Base-by-base conservation (phyloP, 35 echinoderm and acorn worm species). In the Patiria miniata region DNA sequence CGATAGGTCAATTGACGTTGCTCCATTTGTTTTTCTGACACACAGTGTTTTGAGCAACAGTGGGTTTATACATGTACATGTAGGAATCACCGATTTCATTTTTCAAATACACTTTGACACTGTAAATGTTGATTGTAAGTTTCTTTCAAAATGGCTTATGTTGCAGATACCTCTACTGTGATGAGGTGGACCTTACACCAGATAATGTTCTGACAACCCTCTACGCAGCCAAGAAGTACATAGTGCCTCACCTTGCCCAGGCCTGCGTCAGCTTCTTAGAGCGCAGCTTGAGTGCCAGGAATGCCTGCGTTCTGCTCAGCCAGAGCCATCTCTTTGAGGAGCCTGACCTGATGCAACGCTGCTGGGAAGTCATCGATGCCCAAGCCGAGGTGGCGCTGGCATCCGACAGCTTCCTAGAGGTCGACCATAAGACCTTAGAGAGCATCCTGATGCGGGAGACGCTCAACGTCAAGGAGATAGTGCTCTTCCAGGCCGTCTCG, bases 171-270 rank as follows among this genome's bases (percentile, higher is more conserved):
- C 76, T 99, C 61, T 99, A 99, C 77, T 99, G 92, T 87, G 96
- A 99, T 87, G 96, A 99, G 53, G 91, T 94, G 8, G 96, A 99
- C 84, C 47, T 99, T 39, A 94, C 90, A 17, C 89, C 93, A 77
- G 96, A 99, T 79, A 94, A 94, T 81, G 96, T 99, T 5, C 55
- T 99, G 50, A 76, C 89, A 14, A 99, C 96, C 12, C 85, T 99
- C n/a, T 99, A 99, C 92, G 96, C 96, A 83, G 92, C 96, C 39
- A 99, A 99, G 77, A 99, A 99, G 52, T 99, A 99, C 86, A 56
- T 94, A 32, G 93, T 99, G 39, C 96, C 96, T 68, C 87, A 99
- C 83, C 90, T 99, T 77, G 92, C 96, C 39, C 82, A 83, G 1
- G 90, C 93, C 1, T 99, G 96, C 85, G 96, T 99, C 10, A 82